Percentiles rank a stretch among this genome's conserved stretches.
Conservation (phyloP, 2,113 vertebrate species). For the Brachionichthys hirsutus region DNA sequence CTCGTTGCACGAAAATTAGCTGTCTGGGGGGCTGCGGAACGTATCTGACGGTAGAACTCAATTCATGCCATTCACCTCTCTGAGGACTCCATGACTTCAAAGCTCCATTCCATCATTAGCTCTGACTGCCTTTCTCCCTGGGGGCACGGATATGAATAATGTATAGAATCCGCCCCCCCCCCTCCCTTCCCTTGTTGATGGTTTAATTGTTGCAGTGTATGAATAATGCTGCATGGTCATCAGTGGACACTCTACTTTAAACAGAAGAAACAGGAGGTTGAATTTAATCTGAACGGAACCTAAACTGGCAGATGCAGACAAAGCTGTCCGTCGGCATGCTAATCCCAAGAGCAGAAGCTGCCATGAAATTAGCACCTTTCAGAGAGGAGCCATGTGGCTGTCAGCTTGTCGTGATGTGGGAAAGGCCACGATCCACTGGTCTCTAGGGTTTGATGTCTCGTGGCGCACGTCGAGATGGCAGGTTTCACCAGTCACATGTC, state of each 20-base stretch:
- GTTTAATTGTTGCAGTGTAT: conserved; percentile 68
- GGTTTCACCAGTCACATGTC: no score
- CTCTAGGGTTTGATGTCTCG: conserved; percentile 61
- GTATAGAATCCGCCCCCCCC: conserved; percentile 46
- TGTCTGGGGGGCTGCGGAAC: conserved; percentile 38
- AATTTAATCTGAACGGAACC: conserved; percentile 25
- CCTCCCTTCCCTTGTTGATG: conserved; percentile 57
- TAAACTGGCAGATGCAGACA: conserved; percentile 26
- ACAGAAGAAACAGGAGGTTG: conserved; percentile 9
- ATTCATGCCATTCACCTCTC: conserved; percentile 62
- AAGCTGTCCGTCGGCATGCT: conserved; percentile 12
- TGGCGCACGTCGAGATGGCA: conserved; percentile 50
- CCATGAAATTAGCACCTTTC: conserved; percentile 42
- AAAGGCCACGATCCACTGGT: conserved; percentile 15
- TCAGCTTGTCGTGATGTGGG: conserved; percentile 12
- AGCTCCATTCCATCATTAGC: conserved; percentile 71
- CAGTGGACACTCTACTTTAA: conserved; percentile 27
- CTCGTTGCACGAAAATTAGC: conserved; percentile 38
- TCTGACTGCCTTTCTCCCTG: conserved; percentile 59
- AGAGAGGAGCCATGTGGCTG: conserved; percentile 1
- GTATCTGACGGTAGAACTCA: conserved; percentile 52
- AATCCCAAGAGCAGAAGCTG: conserved; percentile 26
- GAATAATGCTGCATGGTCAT: conserved; percentile 52
- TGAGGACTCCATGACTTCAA: conserved; percentile 66
- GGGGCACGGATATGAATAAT: conserved; percentile 71